Evolutionary conservation across 2,797 vertebrate genomes (phyloP), one percentile per base, ranked within the genome.

Genomic region (Rhyacichthys aspro): DNA sequence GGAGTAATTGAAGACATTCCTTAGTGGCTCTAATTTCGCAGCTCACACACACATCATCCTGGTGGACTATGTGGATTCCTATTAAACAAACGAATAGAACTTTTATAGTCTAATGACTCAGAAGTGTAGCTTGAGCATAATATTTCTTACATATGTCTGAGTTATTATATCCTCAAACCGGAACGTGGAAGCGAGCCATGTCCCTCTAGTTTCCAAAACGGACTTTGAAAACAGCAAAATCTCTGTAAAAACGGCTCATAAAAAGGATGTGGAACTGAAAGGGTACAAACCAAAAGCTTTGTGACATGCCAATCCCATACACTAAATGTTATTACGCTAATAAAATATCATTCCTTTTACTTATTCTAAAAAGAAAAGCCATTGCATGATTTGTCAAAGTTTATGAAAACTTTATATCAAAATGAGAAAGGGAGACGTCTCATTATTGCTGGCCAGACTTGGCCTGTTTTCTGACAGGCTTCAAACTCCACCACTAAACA

Each of bases 1-100:
- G 81, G 77, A 78, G 79, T 78, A 83, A 87, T 75, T 88, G 83
- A 84, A 88, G 86, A 74, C 72, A 76, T 77, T 76, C 76, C 67
- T 68, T 44, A 37, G 70, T 41, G 67, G 62, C 57, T 61, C 58
- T 67, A 45, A 67, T 67, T 46, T 55, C 71, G 43, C 67, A 55
- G 56, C 49, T 58, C 42, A 32, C 39, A 46, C 55, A 19, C 23
- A 28, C 57, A 52, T 44, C 43, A 50, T 52, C 45, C 56, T 60
- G 57, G 63, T 52, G 39, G 48, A 62, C 46, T 64, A 56, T 18
- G 43, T 74, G 70, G 70, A 49, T 55, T 39, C 37, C 15, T 47
- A 45, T 68, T 78, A 67, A 74, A 19, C 32, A 16, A 28, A 43
- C 37, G 67, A 52, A n/a, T n/a, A 8, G 17, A 41, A 52, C 48